phyloP scores from a whole-genome alignment of 2,888 invertebrate genomes.

The Acronicta psi region DNA sequence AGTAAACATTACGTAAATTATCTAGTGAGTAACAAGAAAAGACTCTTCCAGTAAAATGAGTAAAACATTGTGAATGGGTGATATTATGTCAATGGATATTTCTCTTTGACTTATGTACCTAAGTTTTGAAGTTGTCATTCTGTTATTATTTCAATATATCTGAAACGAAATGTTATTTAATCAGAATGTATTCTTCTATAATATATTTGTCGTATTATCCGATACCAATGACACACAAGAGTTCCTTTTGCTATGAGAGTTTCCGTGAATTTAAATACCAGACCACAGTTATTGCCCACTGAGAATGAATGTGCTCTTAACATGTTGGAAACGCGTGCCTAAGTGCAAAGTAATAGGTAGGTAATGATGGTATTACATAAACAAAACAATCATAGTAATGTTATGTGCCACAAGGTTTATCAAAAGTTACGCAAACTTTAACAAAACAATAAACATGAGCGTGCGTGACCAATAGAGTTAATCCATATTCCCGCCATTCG shows the following conservation, averaged over 20 bases:
- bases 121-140: no score
- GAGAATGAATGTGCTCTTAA: background rate
- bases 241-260: background rate
- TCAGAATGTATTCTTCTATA: background rate
- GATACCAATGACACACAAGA: no score
- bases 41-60: no score
- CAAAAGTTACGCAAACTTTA: conserved; percentile 4
- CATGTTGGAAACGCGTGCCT: conserved; percentile 14
- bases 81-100: no score
- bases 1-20: no score
- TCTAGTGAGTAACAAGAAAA: no score
- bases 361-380: conserved; percentile 5
- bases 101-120: no score
- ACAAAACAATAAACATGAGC: background rate
- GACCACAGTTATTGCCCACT: no score
- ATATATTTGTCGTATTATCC: background rate
- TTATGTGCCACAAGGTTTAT: conserved; percentile 29
- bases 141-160: background rate
- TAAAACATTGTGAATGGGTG: no score
- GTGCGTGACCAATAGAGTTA: conserved; percentile 10
- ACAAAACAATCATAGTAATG: conserved; percentile 16
- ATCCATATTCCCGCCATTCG: conserved; percentile 42
- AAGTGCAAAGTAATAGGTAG: conserved; percentile 1
- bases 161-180: background rate
- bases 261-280: background rate